Evolutionary conservation across 92 coral and sea anemone species (phyloP), one percentile per base, ranked within the genome.

Genomic region (Siderastrea siderea): DNA sequence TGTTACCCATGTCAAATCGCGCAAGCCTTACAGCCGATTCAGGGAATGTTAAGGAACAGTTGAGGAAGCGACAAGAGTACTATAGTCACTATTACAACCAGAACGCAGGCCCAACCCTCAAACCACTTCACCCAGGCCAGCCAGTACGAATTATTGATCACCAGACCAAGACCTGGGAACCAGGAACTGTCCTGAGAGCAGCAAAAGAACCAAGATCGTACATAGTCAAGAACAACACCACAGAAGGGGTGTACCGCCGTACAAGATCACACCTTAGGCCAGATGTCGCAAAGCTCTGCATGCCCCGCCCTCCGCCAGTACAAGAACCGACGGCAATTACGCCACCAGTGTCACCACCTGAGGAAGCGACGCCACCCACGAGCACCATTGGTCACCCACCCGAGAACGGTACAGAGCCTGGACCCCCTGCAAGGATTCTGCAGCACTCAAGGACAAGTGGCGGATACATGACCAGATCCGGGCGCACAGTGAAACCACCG

Each of bases 151-250:
- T 86, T 5, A 81, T 38, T 68, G 91, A 93, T 47, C 89, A 90
- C 74, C 93, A 78, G 44, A 68, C 74, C 5, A 77, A 93, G 69
- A 93, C 77, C 17, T 89, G 88, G 91, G 62, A 93, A 88, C 96
- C 38, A 26, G 38, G 38, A 26, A 26, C 38, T 26, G 38, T 26
- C 38, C 38, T 26, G 38, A 26, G 38, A 26, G 38, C 38, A 26
- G 38, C 38, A 55, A 63, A 87, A 49, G 86, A 93, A 84, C 85
- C 94, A 8, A 83, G 94, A 67, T 90, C 92, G 60, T 90, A 87
- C 87, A 93, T 75, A 26, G 91, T 87, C 68, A 73, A 47, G 54
- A 87, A 91, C 38, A 68, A 66, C 76, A 87, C 47, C 46, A 79
- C 94, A 86, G 84, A 60, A 57, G 89, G 78, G 12, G 86, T 84